Evolutionary conservation across 2,888 invertebrate genomes (phyloP).

Genomic region (Strigamia transsilvanica): DNA sequence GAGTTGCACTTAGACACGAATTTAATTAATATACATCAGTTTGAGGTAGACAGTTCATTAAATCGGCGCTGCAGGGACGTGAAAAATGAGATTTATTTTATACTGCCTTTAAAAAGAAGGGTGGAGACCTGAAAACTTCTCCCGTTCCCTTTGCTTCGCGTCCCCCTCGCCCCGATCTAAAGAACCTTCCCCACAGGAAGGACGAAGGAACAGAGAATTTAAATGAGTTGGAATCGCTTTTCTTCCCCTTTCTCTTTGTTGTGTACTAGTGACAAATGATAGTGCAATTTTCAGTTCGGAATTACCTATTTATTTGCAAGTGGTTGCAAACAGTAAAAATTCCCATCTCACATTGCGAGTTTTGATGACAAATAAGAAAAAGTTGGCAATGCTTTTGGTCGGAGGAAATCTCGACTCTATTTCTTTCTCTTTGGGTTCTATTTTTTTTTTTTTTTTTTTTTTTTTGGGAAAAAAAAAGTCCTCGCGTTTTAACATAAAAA

Average conservation of each 20-base stretch:
- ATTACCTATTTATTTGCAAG: not conserved
- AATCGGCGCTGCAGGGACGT: not conserved
- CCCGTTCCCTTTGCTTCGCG: not conserved
- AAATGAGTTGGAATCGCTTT: conserved; percentile 29
- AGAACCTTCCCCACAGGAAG: conserved; percentile 41
- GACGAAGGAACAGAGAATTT: conserved; percentile 23
- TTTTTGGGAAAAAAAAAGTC: too few species aligned
- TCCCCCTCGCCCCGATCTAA: not conserved
- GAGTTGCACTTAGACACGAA: not conserved
- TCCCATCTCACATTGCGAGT: not conserved
- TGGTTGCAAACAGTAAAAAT: not conserved
- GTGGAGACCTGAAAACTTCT: conserved; percentile 1
- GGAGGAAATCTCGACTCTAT: not conserved
- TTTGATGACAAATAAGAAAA: conserved; percentile 20
- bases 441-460: too few species aligned
- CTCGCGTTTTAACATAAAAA: not conserved
- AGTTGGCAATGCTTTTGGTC: not conserved
- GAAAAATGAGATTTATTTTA: not conserved
- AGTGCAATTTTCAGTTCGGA: conserved; percentile 6
- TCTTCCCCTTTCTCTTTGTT: not conserved
- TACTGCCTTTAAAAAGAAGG: not conserved
- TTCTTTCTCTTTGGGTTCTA: not conserved
- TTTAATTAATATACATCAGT: conserved; percentile 31
- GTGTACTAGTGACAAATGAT: not conserved
- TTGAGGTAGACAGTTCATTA: not conserved